Conservation (phyloP, 92 coral and sea anemone genomes). For the Palythoa grandiflora region DNA sequence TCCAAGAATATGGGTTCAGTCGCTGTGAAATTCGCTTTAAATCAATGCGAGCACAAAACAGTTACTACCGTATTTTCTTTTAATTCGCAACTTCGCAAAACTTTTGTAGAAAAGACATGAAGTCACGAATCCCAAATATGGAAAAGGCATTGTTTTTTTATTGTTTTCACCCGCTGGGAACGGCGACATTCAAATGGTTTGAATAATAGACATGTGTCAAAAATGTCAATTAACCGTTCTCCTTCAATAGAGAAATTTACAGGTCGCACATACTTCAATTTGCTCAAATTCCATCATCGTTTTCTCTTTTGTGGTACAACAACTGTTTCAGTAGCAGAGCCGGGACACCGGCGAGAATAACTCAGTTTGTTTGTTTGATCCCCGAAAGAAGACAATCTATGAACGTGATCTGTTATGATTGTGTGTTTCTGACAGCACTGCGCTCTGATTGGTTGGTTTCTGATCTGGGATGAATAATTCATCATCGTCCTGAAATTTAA, state of each 20-base stretch:
- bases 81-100: not conserved
- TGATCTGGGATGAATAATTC: slow-evolving; percentile 25
- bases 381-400: not conserved
- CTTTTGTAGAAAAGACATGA: not conserved
- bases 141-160: not conserved
- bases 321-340: not conserved
- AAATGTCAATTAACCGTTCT: slow-evolving; percentile 27
- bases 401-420: slow-evolving; percentile 17
- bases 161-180: not conserved
- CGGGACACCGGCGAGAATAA: not conserved
- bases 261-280: not conserved
- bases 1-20: not conserved
- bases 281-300: not conserved
- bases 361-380: not conserved
- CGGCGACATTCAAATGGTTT: slow-evolving; percentile 40
- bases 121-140: slow-evolving; percentile 19
- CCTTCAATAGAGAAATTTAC: not conserved
- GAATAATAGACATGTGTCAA: slow-evolving; percentile 16
- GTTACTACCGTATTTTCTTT: not conserved
- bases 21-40: not conserved
- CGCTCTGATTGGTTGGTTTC: slow-evolving; percentile 18
- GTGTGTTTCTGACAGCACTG: not conserved
- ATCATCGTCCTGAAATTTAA: slow-evolving; percentile 28
- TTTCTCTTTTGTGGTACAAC: not conserved
- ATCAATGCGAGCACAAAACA: not conserved